Base-by-base conservation (phyloP, 92 coral and sea anemone genomes). In the Zoanthus sociatus region DNA sequence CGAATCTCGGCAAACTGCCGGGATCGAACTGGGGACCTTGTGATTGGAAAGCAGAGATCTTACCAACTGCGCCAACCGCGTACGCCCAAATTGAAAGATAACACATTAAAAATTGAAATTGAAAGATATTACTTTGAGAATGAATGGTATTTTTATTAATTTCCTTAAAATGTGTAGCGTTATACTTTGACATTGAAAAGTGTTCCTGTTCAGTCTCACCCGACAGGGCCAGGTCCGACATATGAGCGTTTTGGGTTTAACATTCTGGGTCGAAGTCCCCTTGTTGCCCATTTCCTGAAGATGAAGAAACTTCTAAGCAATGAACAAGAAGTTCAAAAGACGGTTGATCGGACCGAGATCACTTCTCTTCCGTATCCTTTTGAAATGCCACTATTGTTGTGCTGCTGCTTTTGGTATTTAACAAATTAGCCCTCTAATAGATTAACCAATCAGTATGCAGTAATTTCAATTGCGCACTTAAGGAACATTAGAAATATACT, bases 241-340 rank as follows among this genome's bases (percentile, higher is more conserved):
- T 97, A 92, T 78, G 94, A 92, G 44, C 92, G 93, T 10, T 98
- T 97, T 21, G 92, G 94, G 77, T 97, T 97, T 76, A 95, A 97
- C 75, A 96, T 97, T 83, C 78, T 95, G 63, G 99, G 99, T 5
- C 93, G 94, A 61, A 97, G 99, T 72, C 99, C 99, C 16, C 89
- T 97, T 30, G 98, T 97, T 37, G 90, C 95, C n/a, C 99, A 97
- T 83, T 97, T 93, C 61, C 90, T 97, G 30, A 81, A 84, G 47
- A 90, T 91, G 84, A 97, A 89, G 56, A 95, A 94, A 37, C 90
- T 97, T 33, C 88, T 79, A 48, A 85, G 93, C 15, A 86, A 78
- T 15, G 96, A 92, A 58, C 85, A 84, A 75, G 94, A 92, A 32
- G 92, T 92, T 8, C 90, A 82, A 11, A 94, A 87, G 76, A 76